phyloP scores from a whole-genome alignment of 2,797 vertebrate species.

The Rhinella marina region DNA sequence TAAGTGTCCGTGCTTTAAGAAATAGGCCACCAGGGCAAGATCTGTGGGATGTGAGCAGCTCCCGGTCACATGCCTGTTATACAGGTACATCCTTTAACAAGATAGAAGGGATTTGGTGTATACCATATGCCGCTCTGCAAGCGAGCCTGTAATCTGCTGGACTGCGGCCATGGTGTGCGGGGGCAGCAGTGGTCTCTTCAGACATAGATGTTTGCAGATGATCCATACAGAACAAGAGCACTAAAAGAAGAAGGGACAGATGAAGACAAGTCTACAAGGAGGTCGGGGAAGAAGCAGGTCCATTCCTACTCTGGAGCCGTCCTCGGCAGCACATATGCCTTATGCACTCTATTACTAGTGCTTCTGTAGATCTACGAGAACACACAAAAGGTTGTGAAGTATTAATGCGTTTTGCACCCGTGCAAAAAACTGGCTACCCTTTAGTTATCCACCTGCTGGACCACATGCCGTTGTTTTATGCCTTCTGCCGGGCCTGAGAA shows the following conservation, averaged over 20 bases:
- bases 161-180: background rate
- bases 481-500: too few species aligned
- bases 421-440: too few species aligned
- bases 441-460: too few species aligned
- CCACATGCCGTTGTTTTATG: too few species aligned
- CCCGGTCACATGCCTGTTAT: conserved; percentile 1
- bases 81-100: conserved; percentile 56
- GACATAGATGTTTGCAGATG: background rate
- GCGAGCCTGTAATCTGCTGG: conserved; percentile 47
- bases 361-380: too few species aligned
- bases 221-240: background rate
- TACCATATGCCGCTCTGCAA: conserved; percentile 50
- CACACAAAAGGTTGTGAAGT: too few species aligned
- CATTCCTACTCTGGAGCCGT: too few species aligned
- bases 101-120: conserved; percentile 41
- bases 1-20: background rate
- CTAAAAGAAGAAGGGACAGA: background rate
- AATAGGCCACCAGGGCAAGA: conserved; percentile 53
- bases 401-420: too few species aligned
- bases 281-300: background rate
- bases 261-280: background rate
- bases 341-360: too few species aligned
- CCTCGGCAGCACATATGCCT: too few species aligned
- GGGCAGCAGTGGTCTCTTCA: background rate
- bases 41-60: conserved; percentile 17